Conservation (phyloP, 1,140 invertebrate species). For the Antheraea mylitta region DNA sequence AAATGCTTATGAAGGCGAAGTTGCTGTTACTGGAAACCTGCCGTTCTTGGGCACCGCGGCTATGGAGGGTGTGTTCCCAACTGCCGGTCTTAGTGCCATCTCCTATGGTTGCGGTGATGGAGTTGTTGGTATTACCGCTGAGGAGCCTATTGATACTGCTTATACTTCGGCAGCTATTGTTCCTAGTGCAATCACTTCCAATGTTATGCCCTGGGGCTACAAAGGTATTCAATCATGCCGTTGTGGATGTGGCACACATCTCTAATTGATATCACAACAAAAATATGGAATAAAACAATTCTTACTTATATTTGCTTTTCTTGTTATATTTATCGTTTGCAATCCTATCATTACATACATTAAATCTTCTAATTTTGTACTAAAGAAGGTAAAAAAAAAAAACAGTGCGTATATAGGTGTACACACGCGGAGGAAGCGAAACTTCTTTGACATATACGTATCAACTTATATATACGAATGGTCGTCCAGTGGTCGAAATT, state of each 20-base stretch:
- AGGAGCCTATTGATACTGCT: slow-evolving; percentile 3
- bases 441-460: too few relatives aligned
- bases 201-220: neutral
- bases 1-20: slow-evolving; percentile 18
- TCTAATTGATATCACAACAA: slow-evolving; percentile 21
- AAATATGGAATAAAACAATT: too few relatives aligned
- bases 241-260: neutral
- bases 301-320: too few relatives aligned
- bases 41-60: slow-evolving; percentile 32
- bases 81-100: slow-evolving; percentile 38
- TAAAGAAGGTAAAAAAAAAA: too few relatives aligned
- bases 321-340: too few relatives aligned
- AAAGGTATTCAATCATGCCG: neutral
- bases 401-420: too few relatives aligned
- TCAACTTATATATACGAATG: too few relatives aligned
- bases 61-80: slow-evolving; percentile 36
- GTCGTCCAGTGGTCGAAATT: too few relatives aligned
- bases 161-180: neutral
- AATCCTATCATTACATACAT: too few relatives aligned
- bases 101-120: slow-evolving; percentile 37
- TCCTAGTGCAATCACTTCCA: neutral
- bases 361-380: too few relatives aligned
- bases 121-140: slow-evolving; percentile 18
- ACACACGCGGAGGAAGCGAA: too few relatives aligned
- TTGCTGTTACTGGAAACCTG: slow-evolving; percentile 15